Conservation (phyloP, 2,888 invertebrate genomes). For the Shargacucullia verbasci region DNA sequence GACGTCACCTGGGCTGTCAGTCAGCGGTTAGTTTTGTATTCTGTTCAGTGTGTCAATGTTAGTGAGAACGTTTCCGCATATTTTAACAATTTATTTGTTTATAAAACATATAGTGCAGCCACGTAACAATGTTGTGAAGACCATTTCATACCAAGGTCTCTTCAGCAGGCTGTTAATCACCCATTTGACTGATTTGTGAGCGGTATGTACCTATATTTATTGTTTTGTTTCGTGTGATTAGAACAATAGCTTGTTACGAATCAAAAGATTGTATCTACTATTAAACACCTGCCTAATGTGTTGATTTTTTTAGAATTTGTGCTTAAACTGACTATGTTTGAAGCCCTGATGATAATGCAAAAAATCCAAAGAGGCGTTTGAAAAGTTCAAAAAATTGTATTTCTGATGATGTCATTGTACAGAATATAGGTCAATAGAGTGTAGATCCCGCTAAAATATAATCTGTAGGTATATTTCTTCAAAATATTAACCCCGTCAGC, state of each 20-base stretch:
- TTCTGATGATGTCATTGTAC: too few species aligned
- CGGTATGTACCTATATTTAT: slow-evolving; percentile 38
- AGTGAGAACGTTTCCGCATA: slow-evolving; percentile 33
- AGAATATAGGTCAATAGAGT: too few species aligned
- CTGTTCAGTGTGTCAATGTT: too few species aligned
- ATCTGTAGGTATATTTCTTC: too few species aligned
- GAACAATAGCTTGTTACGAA: slow-evolving; percentile 27
- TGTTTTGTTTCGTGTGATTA: slow-evolving; percentile 31
- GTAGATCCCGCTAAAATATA: too few species aligned
- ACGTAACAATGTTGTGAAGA: slow-evolving; percentile 44
- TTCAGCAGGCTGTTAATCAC: slow-evolving; percentile 13
- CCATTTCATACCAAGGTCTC: not conserved
- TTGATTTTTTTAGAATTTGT: not conserved
- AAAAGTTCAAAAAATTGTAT: too few species aligned
- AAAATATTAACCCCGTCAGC: too few species aligned
- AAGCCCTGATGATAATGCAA: too few species aligned
- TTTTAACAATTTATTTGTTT: slow-evolving; percentile 20
- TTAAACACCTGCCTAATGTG: slow-evolving; percentile 4
- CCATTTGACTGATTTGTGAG: slow-evolving; percentile 13
- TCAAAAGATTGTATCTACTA: slow-evolving; percentile 18
- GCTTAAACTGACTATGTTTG: not conserved
- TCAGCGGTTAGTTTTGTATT: slow-evolving; percentile 7
- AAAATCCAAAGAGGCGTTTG: too few species aligned
- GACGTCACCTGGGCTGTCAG: too few species aligned
- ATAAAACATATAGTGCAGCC: slow-evolving; percentile 20